A percentile compares a stretch with the other conserved stretches of the same genome.
Evolutionary conservation across 2,113 vertebrate genomes (phyloP).

Genomic region (Serinus canaria): DNA sequence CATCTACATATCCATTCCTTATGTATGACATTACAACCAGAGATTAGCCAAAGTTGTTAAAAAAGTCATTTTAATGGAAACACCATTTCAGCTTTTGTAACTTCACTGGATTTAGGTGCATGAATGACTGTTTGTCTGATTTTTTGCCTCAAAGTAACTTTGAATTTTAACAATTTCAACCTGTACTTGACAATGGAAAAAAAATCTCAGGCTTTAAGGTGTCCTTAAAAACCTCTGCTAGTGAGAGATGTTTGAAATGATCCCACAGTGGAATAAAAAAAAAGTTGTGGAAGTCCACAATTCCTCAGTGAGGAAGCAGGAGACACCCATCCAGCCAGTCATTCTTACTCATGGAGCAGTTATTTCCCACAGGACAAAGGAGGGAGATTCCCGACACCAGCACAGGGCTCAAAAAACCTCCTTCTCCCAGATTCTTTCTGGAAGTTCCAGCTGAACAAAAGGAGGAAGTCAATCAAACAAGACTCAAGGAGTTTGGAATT

Average conservation of each 20-base stretch:
- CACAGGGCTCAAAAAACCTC: neutral
- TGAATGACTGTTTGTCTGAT: neutral
- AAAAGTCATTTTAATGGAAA: neutral
- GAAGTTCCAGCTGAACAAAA: conserved; percentile 6
- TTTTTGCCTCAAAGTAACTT: neutral
- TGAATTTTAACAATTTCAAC: neutral
- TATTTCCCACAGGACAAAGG: neutral
- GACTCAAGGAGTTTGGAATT: neutral
- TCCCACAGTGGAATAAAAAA: neutral
- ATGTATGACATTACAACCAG: neutral
- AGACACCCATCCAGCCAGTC: neutral
- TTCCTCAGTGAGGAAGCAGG: neutral
- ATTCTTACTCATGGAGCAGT: neutral
- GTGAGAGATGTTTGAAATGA: neutral
- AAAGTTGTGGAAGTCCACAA: neutral
- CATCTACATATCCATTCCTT: neutral
- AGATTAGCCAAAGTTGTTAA: neutral
- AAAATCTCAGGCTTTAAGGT: neutral
- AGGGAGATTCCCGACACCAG: neutral
- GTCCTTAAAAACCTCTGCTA: neutral
- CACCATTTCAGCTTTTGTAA: neutral
- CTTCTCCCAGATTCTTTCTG: neutral
- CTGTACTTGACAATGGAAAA: neutral
- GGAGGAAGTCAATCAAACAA: neutral
- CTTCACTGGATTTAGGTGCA: neutral